Evolutionary conservation across 2,113 vertebrate genomes (phyloP).

Genomic region (Pogona vitticeps): DNA sequence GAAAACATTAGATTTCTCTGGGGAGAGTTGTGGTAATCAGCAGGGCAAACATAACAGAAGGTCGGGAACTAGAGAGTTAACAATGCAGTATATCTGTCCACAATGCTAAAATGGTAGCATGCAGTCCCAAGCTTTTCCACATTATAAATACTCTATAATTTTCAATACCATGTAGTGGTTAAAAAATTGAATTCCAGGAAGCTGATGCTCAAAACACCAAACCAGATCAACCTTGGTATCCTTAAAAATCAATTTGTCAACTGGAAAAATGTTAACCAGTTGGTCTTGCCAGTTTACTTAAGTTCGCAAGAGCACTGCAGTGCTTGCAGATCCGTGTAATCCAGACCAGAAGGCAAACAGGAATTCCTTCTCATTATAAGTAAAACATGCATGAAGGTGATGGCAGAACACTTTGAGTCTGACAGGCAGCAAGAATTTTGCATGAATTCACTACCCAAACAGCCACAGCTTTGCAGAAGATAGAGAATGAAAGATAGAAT

Average conservation of each 20-base stretch:
- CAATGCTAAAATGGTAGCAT: neutral
- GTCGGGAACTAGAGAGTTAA: neutral
- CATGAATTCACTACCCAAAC: slow-evolving; percentile 36
- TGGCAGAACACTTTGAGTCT: slow-evolving; percentile 45
- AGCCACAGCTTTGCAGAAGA: slow-evolving; percentile 7
- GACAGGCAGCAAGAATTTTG: slow-evolving; percentile 37
- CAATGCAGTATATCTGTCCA: neutral
- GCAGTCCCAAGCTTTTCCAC: neutral
- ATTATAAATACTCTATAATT: neutral
- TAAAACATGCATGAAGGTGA: slow-evolving; percentile 22
- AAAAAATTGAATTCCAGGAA: neutral
- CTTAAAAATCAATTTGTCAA: slow-evolving; percentile 30
- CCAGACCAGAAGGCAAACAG: slow-evolving; percentile 25
- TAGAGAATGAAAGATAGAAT: slow-evolving; percentile 34
- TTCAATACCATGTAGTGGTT: neutral
- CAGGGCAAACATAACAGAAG: neutral
- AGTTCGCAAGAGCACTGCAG: slow-evolving; percentile 14
- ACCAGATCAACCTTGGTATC: neutral
- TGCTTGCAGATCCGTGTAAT: slow-evolving; percentile 31
- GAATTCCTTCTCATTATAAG: slow-evolving; percentile 49
- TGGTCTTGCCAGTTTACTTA: neutral
- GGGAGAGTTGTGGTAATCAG: neutral
- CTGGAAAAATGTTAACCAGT: slow-evolving; percentile 22
- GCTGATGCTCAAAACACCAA: slow-evolving; percentile 13
- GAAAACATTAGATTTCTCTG: neutral